Evolutionary conservation across 2,113 vertebrate genomes (phyloP).

Genomic region (Leptodactylus fuscus): DNA sequence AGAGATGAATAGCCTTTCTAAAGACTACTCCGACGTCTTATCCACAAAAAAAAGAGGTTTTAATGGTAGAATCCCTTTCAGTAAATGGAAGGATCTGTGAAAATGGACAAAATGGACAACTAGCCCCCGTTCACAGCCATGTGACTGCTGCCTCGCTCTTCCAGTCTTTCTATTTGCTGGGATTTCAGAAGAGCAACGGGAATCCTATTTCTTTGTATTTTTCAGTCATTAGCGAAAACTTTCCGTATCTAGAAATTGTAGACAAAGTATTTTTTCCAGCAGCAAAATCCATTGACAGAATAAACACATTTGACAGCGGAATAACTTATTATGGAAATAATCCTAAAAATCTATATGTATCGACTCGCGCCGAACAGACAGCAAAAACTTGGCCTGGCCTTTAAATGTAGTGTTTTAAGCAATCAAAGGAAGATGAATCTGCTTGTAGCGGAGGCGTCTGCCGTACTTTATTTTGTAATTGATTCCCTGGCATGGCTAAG

Average conservation of each 20-base stretch:
- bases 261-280: slow-evolving; percentile 29
- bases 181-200: background rate
- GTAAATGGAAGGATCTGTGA: no score
- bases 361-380: slow-evolving; percentile 28
- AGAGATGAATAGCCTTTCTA: no score
- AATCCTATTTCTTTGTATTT: background rate
- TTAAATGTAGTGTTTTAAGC: slow-evolving; percentile 36
- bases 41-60: no score
- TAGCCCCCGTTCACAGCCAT: no score
- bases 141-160: no score
- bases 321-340: slow-evolving; percentile 51
- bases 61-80: no score
- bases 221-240: background rate
- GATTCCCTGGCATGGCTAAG: slow-evolving; percentile 25
- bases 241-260: background rate
- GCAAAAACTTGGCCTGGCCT: slow-evolving; percentile 25
- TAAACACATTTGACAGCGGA: slow-evolving; percentile 24
- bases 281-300: slow-evolving; percentile 24
- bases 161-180: background rate
- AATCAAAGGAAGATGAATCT: slow-evolving; percentile 35
- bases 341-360: slow-evolving; percentile 43
- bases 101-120: no score
- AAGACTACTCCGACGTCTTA: no score
- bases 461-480: slow-evolving; percentile 36
- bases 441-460: background rate